Evolutionary conservation across 2,888 invertebrate genomes (phyloP), one percentile per base, ranked within the genome.

Genomic region (Dicranocentrus wangi): DNA sequence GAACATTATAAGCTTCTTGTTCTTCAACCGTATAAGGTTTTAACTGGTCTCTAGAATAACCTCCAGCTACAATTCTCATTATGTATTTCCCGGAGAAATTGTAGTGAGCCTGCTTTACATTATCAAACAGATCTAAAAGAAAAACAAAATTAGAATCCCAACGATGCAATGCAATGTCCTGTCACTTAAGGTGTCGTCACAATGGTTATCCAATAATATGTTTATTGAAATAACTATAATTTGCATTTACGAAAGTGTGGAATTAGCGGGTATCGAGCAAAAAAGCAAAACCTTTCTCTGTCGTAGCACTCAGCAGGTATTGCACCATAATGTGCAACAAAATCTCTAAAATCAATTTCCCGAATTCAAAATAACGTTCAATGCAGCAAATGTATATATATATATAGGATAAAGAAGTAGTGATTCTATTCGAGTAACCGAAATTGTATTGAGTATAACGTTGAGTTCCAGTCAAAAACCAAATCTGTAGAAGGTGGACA

Each of bases 381-480:
- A 53, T 2, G 32, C 47, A n/a, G 17, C 60, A 1, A 25, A n/a
- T 27, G 1, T 23, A 21, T n/a, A n/a, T n/a, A n/a, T n/a, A n/a
- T n/a, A n/a, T n/a, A 55, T n/a, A n/a, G n/a, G n/a, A n/a, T n/a
- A n/a, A n/a, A n/a, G n/a, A n/a, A n/a, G n/a, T n/a, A n/a, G n/a
- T n/a, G n/a, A n/a, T n/a, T n/a, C n/a, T n/a, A n/a, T n/a, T n/a
- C n/a, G n/a, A 47, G n/a, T 51, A n/a, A 80, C 81, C 82, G 27
- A 39, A 85, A 83, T 27, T 81, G 65, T 1, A 84, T 75, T 0
- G 84, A 84, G 15, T 63, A 21, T 1, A 85, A 61, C 0, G 85
- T 84, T 0, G 70, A n/a, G 55, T 84, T 85, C 84, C 83, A 85
- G 27, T 85, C 78, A 39, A 85, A 82, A 1, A 82, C 77, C 13